phyloP scores from a whole-genome alignment of 2,113 vertebrate genomes.

The Nycticorax nycticorax region DNA sequence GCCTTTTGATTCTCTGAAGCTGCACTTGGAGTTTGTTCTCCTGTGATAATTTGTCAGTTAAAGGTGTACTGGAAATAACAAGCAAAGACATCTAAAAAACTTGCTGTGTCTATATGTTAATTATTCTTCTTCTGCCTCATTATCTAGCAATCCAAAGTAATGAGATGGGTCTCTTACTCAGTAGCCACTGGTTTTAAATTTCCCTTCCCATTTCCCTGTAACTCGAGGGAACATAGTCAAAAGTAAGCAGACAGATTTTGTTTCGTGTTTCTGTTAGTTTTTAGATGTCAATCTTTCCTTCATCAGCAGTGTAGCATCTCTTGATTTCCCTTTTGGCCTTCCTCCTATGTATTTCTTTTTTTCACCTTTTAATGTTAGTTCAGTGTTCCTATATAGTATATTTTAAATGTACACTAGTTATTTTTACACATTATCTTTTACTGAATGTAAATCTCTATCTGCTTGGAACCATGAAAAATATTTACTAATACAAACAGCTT shows the following conservation, averaged over 20 bases:
- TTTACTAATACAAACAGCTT: conserved; percentile 8
- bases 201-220: not conserved
- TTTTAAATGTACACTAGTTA: not conserved
- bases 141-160: not conserved
- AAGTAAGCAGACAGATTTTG: not conserved
- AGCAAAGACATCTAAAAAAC: not conserved
- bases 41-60: not conserved
- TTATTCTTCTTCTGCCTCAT: not conserved
- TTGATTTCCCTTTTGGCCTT: not conserved
- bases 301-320: not conserved
- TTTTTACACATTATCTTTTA: conserved; percentile 32
- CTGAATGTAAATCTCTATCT: not conserved
- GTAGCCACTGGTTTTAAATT: not conserved
- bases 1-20: not conserved
- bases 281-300: not conserved
- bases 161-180: not conserved
- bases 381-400: not conserved
- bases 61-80: not conserved
- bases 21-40: not conserved
- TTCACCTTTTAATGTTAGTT: conserved; percentile 4
- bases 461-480: not conserved
- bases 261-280: not conserved
- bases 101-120: not conserved
- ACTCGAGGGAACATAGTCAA: not conserved
- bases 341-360: not conserved